Evolutionary conservation across 2,113 vertebrate genomes (phyloP), one percentile per base, ranked within the genome.

Genomic region (Labeo rohita): DNA sequence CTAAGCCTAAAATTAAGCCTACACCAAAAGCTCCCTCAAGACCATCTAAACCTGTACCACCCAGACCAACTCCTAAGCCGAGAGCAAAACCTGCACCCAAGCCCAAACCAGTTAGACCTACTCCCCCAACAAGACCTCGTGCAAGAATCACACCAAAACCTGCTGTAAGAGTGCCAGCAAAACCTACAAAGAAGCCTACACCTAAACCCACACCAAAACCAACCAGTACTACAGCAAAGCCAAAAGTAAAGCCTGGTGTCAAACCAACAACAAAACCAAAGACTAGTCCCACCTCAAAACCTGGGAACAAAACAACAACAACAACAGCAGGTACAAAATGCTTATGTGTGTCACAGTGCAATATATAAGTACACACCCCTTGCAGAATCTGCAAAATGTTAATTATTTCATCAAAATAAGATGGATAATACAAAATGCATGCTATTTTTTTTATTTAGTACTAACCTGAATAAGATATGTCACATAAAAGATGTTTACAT

Each of bases 141-240:
- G 8, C 56, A n/a, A 93, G 86, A 70, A 73, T 90, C 7, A 87
- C 52, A 47, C 87, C 6, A 11, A 90, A 93, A 88, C 82, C 18
- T 13, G 73, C 4, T 6, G 80, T 18, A 72, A 84, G 52, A 79
- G 80, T 77, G 2, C 36, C 89, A 52, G 23, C 36, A 9, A 87
- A 89, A 23, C 88, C 86, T 1, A 92, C 89, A 59, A 85, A 91
- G 0, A 93, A 89, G 79, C 89, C 92, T 16, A 92, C 84, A 50
- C 85, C 85, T 3, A 94, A 93, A 21, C 90, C 92, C 63, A 8
- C 9, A 13, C 89, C 66, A 36, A 95, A 92, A 88, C 86, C 93
- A 6, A 34, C 4, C 0, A 28, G 86, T n/a, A 93, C 91, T 7
- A 76, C 11, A 6, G 8, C 66, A 28, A 91, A 90, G 16, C 74